Conservation (phyloP, 2,113 vertebrate genomes). For the Paedocypris sp. region DNA sequence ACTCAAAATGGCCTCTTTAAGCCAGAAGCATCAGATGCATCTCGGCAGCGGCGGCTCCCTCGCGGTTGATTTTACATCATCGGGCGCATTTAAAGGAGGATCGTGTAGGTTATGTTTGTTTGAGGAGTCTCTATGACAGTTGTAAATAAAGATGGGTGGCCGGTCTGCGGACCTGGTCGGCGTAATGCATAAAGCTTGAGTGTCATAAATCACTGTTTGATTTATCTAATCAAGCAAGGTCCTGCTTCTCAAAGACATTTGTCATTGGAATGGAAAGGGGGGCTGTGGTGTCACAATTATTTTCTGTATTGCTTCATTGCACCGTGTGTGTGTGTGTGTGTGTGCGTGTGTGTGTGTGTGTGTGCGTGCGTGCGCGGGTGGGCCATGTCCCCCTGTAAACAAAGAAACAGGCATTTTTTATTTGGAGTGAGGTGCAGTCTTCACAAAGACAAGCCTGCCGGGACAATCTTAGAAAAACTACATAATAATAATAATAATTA, state of each 20-base stretch:
- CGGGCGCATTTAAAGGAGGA: slow-evolving; percentile 39
- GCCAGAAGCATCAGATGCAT: background rate
- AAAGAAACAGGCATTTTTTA: slow-evolving; percentile 44
- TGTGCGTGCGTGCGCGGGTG: too few relatives aligned
- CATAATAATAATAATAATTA: background rate
- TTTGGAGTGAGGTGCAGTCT: slow-evolving; percentile 47
- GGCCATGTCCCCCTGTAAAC: too few relatives aligned
- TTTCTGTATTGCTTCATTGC: slow-evolving; percentile 52
- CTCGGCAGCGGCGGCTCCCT: slow-evolving; percentile 28
- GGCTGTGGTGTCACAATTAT: slow-evolving; percentile 53
- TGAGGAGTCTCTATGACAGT: slow-evolving; percentile 60
- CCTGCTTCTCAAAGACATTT: slow-evolving; percentile 65
- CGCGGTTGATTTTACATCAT: slow-evolving; percentile 39
- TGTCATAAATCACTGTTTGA: slow-evolving; percentile 77
- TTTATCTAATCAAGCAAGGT: slow-evolving; percentile 73
- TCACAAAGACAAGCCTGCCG: slow-evolving; percentile 47
- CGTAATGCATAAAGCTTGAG: slow-evolving; percentile 62
- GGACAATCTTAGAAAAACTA: slow-evolving; percentile 1
- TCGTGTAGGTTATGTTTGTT: slow-evolving; percentile 33
- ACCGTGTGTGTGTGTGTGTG: slow-evolving; percentile 41
- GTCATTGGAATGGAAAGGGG: slow-evolving; percentile 50
- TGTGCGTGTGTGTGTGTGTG: background rate
- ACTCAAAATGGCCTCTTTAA: slow-evolving; percentile 28
- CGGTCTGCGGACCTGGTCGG: slow-evolving; percentile 45
- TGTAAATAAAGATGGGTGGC: slow-evolving; percentile 71